Evolutionary conservation across 2,888 invertebrate genomes (phyloP).

Genomic region (Plagiodera versicolora): DNA sequence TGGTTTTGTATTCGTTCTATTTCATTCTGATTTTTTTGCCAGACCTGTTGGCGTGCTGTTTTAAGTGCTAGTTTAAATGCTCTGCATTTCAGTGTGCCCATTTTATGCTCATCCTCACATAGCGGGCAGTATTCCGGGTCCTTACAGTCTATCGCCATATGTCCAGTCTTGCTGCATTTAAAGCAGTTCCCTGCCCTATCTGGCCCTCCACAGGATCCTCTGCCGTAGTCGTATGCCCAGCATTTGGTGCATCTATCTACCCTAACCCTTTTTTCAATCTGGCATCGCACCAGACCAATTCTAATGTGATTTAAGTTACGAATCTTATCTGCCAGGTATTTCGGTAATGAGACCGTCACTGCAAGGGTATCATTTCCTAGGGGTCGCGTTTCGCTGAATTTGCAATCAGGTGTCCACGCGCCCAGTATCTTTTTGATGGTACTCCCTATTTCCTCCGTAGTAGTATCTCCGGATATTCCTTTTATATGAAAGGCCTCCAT

Average conservation of each 20-base stretch:
- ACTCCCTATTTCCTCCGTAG: neutral
- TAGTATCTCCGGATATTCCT: neutral
- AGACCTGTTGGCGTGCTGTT: constrained; percentile 4
- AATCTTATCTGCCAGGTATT: constrained; percentile 1
- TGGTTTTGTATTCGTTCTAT: constrained; percentile 1
- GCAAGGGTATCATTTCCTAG: neutral
- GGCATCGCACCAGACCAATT: constrained; percentile 6
- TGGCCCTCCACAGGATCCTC: neutral
- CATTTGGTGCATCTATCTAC: constrained; percentile 5
- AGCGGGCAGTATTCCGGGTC: constrained; percentile 3
- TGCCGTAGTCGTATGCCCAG: constrained; percentile 7
- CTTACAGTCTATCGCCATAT: constrained; percentile 5
- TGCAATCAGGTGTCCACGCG: neutral
- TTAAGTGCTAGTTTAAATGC: neutral
- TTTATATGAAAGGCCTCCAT: neutral
- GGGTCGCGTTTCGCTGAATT: constrained; percentile 3
- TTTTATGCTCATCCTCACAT: constrained; percentile 4
- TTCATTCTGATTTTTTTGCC: constrained; percentile 1
- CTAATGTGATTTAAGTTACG: neutral
- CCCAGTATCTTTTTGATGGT: neutral
- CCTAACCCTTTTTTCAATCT: neutral
- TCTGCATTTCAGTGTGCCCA: neutral
- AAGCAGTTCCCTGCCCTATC: constrained; percentile 7
- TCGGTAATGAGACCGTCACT: neutral
- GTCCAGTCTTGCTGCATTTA: constrained; percentile 1